Evolutionary conservation across 2,888 invertebrate species (phyloP), one percentile per base, ranked within the genome.

Genomic region (Chirona hameri): DNA sequence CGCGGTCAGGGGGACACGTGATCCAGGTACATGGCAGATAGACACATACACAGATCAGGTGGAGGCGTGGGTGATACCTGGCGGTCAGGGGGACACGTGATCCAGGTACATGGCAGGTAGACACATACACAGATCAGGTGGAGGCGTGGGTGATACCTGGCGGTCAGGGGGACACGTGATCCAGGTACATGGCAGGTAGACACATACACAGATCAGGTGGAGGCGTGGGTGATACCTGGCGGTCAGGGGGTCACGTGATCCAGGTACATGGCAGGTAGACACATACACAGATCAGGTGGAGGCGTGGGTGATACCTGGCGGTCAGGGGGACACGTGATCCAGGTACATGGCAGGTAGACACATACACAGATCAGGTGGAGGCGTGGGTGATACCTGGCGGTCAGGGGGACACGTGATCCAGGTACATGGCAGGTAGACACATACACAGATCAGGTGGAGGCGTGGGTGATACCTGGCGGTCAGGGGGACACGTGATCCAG

Each of bases 11-110:
- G 39, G 39, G 39, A 7, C n/a, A n/a, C 39, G 39, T 39, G 39
- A 39, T 39, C 7, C 39, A 39, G 39, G 39, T n/a, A 39, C 39
- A 5, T 39, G n/a, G n/a, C 87, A 99, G 95, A 89, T 99, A 99
- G 24, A 98, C 89, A 98, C 98, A 87, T 97, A 98, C 18, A 98
- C 97, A 0, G 99, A 98, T 99, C 99, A 99, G 84, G 98, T 98
- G 15, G 98, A 96, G 18, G 99, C 99, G 89, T 99, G 98, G 29
- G 98, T 96, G 82, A 96, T 92, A n/a, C 94, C 94, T 91, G 88
- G 84, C 39, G 39, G 39, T 39, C 39, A 39, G 39, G 7, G 39
- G 39, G 39, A 7, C n/a, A n/a, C 39, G 39, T 39, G 39, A 39
- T 39, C 7, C 39, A 39, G 39, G 39, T n/a, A 39, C 39, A 5